Evolutionary conservation across 2,797 vertebrate genomes (phyloP).

Genomic region (Amniataba percoides): DNA sequence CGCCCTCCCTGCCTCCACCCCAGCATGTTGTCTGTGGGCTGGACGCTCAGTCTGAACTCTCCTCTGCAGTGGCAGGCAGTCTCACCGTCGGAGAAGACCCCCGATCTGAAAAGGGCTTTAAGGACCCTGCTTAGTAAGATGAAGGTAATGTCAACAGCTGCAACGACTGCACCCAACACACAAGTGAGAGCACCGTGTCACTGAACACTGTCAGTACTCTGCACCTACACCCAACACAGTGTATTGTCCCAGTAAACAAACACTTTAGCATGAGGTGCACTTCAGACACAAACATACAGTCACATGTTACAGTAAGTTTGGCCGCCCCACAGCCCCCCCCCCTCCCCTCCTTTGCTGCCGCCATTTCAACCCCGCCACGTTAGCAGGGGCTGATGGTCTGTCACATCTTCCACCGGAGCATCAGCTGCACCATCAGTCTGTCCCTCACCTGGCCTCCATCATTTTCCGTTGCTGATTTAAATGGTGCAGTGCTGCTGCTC

Average conservation of each 20-base stretch:
- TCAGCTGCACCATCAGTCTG: slow-evolving; percentile 42
- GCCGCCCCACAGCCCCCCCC: slow-evolving; percentile 23
- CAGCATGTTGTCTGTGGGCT: slow-evolving; percentile 79
- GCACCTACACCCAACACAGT: slow-evolving; percentile 32
- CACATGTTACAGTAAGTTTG: not conserved
- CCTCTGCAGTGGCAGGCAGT: slow-evolving; percentile 89
- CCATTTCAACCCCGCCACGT: slow-evolving; percentile 47
- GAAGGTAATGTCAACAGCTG: slow-evolving; percentile 86
- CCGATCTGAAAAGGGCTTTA: slow-evolving; percentile 91
- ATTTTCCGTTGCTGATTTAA: slow-evolving; percentile 28
- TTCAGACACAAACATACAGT: slow-evolving; percentile 1
- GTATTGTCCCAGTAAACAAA: not conserved
- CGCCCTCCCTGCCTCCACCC: slow-evolving; percentile 45
- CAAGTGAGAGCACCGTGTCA: slow-evolving; percentile 53
- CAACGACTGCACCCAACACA: slow-evolving; percentile 60
- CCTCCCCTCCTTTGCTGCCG: not conserved
- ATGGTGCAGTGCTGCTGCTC: slow-evolving; percentile 31
- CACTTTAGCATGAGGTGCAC: slow-evolving; percentile 40
- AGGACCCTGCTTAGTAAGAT: slow-evolving; percentile 91
- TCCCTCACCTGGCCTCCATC: slow-evolving; percentile 13
- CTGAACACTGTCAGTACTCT: not conserved
- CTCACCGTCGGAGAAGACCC: slow-evolving; percentile 90
- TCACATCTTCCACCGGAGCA: slow-evolving; percentile 36
- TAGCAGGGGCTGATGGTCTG: slow-evolving; percentile 43
- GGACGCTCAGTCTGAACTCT: slow-evolving; percentile 87